Percentiles rank a stretch among this genome's conserved stretches.
Evolutionary conservation across 2,888 invertebrate species (phyloP).

Genomic region (Lepidocyrtinus sp.): DNA sequence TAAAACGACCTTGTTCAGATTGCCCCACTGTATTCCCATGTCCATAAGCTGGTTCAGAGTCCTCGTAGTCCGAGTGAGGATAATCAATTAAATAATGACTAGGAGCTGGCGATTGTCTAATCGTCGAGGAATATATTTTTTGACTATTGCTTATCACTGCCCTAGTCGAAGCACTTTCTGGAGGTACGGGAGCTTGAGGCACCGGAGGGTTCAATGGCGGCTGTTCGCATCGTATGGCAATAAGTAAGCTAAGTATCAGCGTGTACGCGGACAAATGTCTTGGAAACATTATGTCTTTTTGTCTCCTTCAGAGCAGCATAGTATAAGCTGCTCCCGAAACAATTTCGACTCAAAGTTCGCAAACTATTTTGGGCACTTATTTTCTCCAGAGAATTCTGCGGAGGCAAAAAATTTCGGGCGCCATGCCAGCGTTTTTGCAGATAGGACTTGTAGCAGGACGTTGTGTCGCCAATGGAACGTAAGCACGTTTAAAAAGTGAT

Average conservation of each 20-base stretch:
- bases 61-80: slow-evolving; percentile 33
- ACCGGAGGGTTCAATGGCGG: slow-evolving; percentile 34
- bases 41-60: slow-evolving; percentile 28
- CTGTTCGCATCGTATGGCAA: slow-evolving; percentile 49
- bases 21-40: not conserved
- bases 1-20: slow-evolving; percentile 17
- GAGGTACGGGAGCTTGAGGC: slow-evolving; percentile 15
- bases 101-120: slow-evolving; percentile 18
- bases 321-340: slow-evolving; percentile 28
- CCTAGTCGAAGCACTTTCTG: not conserved
- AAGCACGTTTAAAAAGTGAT: no score
- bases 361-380: no score
- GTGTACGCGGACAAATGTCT: slow-evolving; percentile 47
- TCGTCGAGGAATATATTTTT: not conserved
- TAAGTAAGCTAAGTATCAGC: slow-evolving; percentile 41
- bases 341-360: no score
- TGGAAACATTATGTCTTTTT: slow-evolving; percentile 41
- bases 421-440: no score
- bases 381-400: no score
- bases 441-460: no score
- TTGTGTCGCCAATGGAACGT: no score
- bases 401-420: no score
- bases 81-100: slow-evolving; percentile 18
- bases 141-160: slow-evolving; percentile 17
- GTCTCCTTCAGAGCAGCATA: slow-evolving; percentile 9